These are phyloP conservation scores for Anarsia innoxiella DNA, from an alignment of 2,888 invertebrate species.

Conservation along the genomic window DNA sequence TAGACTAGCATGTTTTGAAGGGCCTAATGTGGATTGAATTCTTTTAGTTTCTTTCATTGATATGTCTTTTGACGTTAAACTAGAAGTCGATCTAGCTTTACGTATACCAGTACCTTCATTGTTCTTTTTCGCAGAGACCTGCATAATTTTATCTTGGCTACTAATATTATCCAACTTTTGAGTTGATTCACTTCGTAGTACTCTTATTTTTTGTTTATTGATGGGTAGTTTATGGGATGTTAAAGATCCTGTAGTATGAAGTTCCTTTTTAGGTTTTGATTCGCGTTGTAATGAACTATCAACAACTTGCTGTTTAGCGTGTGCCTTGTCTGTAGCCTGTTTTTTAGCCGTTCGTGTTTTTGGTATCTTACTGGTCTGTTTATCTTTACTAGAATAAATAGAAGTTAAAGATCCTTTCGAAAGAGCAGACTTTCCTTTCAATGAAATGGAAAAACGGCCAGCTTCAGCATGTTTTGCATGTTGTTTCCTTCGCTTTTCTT, in stretches of 20 bases:
- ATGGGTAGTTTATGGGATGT: not conserved
- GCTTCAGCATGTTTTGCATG: not conserved
- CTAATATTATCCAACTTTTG: no score
- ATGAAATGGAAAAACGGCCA: no score
- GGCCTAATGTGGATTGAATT: not conserved
- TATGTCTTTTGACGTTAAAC: not conserved
- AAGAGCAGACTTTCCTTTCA: not conserved
- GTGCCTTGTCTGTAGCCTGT: no score
- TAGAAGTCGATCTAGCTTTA: not conserved
- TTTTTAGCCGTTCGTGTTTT: no score
- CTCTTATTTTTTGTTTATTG: not conserved
- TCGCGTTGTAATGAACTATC: no score
- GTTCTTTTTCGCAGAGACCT: no score
- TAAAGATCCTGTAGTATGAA: not conserved
- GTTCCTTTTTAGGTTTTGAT: no score
- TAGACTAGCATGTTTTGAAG: no score
- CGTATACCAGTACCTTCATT: not conserved
- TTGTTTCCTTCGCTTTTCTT: not conserved
- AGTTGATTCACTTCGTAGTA: not conserved
- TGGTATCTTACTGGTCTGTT: no score
- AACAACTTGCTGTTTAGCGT: no score
- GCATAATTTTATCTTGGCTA: no score
- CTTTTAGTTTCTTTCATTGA: not conserved
- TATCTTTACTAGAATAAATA: no score
- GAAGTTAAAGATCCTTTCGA: constrained; percentile 1